phyloP scores from a whole-genome alignment of 35 echinoderm and acorn worm genomes.

The Nesometra sesokonis region DNA sequence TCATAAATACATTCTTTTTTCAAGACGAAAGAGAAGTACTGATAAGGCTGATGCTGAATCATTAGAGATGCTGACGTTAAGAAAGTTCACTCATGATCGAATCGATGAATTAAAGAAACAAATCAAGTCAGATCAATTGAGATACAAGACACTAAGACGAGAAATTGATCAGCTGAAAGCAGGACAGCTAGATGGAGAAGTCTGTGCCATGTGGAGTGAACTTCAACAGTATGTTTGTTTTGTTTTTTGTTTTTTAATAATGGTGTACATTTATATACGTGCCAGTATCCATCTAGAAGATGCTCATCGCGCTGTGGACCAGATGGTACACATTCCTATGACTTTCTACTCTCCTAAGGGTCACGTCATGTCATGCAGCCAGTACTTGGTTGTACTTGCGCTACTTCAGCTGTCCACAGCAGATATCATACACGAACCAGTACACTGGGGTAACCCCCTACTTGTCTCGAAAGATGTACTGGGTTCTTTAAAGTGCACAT shows the following conservation, averaged over 20 bases:
- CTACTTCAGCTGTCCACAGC: no score
- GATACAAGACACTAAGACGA: conserved; percentile 59
- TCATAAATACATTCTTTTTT: not conserved
- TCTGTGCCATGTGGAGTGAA: conserved; percentile 57
- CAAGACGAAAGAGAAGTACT: conserved; percentile 68
- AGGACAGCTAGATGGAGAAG: conserved; percentile 60
- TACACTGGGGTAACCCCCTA: no score
- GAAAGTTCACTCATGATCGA: conserved; percentile 81
- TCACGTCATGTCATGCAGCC: no score
- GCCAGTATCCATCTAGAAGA: no score
- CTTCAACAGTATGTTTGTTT: conserved; percentile 42
- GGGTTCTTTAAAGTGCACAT: no score
- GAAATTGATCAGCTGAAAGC: conserved; percentile 65
- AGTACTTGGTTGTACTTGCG: no score
- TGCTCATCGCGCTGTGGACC: no score
- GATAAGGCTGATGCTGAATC: conserved; percentile 47
- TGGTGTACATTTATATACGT: no score
- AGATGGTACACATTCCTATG: no score
- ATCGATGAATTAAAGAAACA: conserved; percentile 75
- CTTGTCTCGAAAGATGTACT: no score
- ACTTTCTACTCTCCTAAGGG: no score
- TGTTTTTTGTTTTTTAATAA: not conserved
- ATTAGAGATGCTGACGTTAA: conserved; percentile 68
- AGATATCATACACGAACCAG: no score
- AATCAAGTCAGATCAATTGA: conserved; percentile 51